A percentile compares a stretch with the other conserved stretches of the same genome.
These are phyloP conservation scores for Spea hammondii DNA, from an alignment of 2,797 vertebrate species.

Conservation along the genomic window DNA sequence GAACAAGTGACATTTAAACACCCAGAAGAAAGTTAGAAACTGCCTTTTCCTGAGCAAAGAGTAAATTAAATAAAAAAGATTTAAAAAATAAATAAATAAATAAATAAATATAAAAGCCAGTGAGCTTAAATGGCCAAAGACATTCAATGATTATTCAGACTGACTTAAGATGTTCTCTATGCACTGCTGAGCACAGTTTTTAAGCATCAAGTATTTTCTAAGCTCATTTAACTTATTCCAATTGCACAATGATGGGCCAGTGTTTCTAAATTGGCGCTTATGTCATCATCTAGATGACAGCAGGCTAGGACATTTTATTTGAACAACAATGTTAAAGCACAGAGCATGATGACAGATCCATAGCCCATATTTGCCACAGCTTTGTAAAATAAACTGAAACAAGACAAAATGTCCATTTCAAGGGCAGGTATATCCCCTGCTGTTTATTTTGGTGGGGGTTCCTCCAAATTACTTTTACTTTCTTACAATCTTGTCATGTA, in stretches of 20 bases:
- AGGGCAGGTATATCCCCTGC: too few species aligned
- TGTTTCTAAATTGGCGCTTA: conserved; percentile 30
- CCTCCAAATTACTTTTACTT: too few species aligned
- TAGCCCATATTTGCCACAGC: too few species aligned
- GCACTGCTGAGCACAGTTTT: conserved; percentile 45
- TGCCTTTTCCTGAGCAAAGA: not conserved
- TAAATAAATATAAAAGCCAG: not conserved
- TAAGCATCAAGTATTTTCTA: conserved; percentile 39
- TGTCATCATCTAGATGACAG: conserved; percentile 26
- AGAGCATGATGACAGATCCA: not conserved
- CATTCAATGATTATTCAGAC: conserved; percentile 45
- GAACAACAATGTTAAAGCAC: conserved; percentile 4
- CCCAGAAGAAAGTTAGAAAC: conserved; percentile 10
- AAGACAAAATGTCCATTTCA: too few species aligned
- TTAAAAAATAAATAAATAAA: not conserved
- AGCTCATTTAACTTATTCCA: conserved; percentile 47
- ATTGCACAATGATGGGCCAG: conserved; percentile 38
- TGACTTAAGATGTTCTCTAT: conserved; percentile 48
- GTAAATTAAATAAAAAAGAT: not conserved
- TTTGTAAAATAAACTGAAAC: too few species aligned
- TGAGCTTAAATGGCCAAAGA: conserved; percentile 29
- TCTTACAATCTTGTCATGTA: too few species aligned
- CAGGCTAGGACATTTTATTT: conserved; percentile 27
- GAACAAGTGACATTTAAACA: conserved; percentile 8
- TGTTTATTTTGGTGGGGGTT: too few species aligned